Base-by-base conservation (phyloP, 2,113 vertebrate genomes). In the Oreochromis spilurus region DNA sequence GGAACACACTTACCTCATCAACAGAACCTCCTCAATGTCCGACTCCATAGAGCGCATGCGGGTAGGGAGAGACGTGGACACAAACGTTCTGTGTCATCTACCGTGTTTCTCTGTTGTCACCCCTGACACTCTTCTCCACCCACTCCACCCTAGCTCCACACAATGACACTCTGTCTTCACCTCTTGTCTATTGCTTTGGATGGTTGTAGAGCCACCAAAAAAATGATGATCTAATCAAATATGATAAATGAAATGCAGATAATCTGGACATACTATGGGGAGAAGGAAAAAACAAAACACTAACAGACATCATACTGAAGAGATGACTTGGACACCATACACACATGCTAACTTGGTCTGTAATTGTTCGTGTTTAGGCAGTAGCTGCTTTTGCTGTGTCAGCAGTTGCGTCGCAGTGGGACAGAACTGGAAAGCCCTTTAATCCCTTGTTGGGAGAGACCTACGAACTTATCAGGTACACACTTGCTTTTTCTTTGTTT, bases 1-100 rank as follows among this genome's bases (percentile, higher is more conserved):
- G 99, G 99, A 99, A 93, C 99, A 99, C 29, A 98, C 97, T 86
- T 97, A 98, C 97, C 98, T 99, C 94, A 96, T 99, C 87, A 97
- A 97, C 94, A 97, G 94, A 93, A 98, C 98, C 92, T 97, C 97
- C 81, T 87, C 92, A 26, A 96, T 97, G 92, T 55, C 96, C 4
- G 95, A 98, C 93, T 96, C 98, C n/a, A 87, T 98, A 89, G 96
- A 98, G 26, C 97, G 98, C 91, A 98, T 99, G 98, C 97, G 98
- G 97, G 99, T 99, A 53, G 4, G 48, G 38, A 58, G 50, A 72
- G 24, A 43, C 3, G 0, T 17, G 9, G 7, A 50, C 54, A 79
- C 16, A 14, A 16, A 21, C 14, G 1, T 9, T 29, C 24, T 43
- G 38, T 14, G 36, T 55, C 48, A 12, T 38, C 58, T 67, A 31